Conservation (phyloP, 2,888 invertebrate species). For the Lepidochitona cinerea region DNA sequence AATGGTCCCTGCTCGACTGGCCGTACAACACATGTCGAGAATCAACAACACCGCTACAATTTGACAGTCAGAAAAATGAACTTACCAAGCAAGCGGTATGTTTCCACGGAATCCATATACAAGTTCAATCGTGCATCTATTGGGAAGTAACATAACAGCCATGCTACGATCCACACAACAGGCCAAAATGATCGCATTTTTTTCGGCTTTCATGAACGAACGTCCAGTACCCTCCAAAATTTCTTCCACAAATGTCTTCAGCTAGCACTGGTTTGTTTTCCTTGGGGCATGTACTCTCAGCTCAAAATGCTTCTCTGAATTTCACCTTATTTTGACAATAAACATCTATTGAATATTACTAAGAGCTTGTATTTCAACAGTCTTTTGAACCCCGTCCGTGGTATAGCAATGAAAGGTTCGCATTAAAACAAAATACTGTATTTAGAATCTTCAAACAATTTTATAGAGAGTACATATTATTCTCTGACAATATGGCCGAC, state of each 20-base stretch:
- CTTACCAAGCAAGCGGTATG: conserved; percentile 58
- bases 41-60: background rate
- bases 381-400: too few relatives aligned
- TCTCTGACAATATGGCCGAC: too few relatives aligned
- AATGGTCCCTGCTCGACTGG: background rate
- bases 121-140: conserved; percentile 49
- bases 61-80: conserved; percentile 7
- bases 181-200: conserved; percentile 38
- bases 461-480: too few relatives aligned
- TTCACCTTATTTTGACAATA: too few relatives aligned
- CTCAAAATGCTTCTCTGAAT: background rate
- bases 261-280: conserved; percentile 10
- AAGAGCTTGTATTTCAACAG: too few relatives aligned
- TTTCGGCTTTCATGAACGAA: conserved; percentile 13
- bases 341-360: too few relatives aligned
- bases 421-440: too few relatives aligned
- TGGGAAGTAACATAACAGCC: conserved; percentile 41
- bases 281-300: background rate
- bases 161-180: conserved; percentile 36
- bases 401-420: too few relatives aligned
- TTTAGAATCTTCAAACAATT: too few relatives aligned
- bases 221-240: background rate
- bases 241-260: background rate
- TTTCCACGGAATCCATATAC: conserved; percentile 56
- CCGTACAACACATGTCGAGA: background rate